A percentile compares a stretch with the other conserved stretches of the same genome.
Conservation (phyloP, 1,140 invertebrate species). For the Vollenhovia emeryi region DNA sequence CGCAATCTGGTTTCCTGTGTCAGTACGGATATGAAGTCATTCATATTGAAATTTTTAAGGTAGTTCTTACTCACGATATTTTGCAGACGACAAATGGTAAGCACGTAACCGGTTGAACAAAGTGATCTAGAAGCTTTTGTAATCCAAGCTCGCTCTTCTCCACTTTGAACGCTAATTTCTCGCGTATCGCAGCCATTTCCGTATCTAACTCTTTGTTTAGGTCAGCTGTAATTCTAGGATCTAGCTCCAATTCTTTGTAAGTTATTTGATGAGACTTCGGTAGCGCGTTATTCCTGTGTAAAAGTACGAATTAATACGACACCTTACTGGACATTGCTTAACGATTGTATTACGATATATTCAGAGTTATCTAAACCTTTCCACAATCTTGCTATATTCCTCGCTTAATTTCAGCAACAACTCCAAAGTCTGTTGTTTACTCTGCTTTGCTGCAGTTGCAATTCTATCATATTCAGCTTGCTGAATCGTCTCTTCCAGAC, state of each 20-base stretch:
- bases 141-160: slow-evolving; percentile 90
- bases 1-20: slow-evolving; percentile 79
- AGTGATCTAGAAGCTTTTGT: slow-evolving; percentile 90
- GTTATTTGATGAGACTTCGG: slow-evolving; percentile 86
- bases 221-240: slow-evolving; percentile 87
- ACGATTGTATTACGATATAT: slow-evolving; percentile 4
- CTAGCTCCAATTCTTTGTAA: slow-evolving; percentile 87
- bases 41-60: slow-evolving; percentile 29
- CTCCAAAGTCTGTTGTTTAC: slow-evolving; percentile 82
- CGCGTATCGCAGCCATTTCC: slow-evolving; percentile 87
- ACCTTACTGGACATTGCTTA: slow-evolving; percentile 1
- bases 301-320: slow-evolving; percentile 4
- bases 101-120: slow-evolving; percentile 89
- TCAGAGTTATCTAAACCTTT: slow-evolving; percentile 64
- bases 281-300: slow-evolving; percentile 86
- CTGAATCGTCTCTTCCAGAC: slow-evolving; percentile 88
- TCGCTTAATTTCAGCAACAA: slow-evolving; percentile 76
- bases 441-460: slow-evolving; percentile 86
- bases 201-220: slow-evolving; percentile 87
- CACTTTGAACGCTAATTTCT: slow-evolving; percentile 88
- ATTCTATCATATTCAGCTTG: slow-evolving; percentile 87
- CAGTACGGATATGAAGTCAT: neutral
- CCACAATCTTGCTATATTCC: slow-evolving; percentile 77
- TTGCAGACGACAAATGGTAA: slow-evolving; percentile 88
- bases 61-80: slow-evolving; percentile 79